phyloP scores from a whole-genome alignment of 2,113 vertebrate species.

The Rallus limicola region DNA sequence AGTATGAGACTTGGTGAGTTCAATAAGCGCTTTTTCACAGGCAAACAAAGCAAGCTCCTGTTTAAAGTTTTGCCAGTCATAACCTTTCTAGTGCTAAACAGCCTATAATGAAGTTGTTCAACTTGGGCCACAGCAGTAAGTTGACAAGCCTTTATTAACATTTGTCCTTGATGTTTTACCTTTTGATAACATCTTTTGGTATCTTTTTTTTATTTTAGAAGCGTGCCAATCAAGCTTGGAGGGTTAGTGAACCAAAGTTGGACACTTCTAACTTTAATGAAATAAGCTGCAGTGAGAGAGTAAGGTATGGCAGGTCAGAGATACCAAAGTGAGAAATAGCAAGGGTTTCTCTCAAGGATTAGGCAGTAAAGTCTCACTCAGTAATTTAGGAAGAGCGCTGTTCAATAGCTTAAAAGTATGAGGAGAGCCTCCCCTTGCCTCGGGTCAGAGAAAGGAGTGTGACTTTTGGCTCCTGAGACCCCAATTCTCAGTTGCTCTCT shows the following conservation, averaged over 20 bases:
- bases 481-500: constrained; percentile 3
- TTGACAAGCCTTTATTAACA: not conserved
- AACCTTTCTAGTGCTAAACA: constrained; percentile 3
- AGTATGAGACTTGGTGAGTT: not conserved
- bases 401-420: constrained; percentile 38
- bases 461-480: constrained; percentile 25
- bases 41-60: constrained; percentile 12
- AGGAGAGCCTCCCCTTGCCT: constrained; percentile 2
- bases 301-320: constrained; percentile 7
- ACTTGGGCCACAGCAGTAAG: not conserved
- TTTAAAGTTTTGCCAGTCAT: not conserved
- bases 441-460: not conserved
- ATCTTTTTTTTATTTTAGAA: not conserved
- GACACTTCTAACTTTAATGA: not conserved
- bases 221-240: not conserved
- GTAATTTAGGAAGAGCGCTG: constrained; percentile 18
- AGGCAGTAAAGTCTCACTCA: constrained; percentile 2
- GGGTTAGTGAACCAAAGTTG: not conserved
- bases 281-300: not conserved
- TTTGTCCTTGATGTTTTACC: not conserved
- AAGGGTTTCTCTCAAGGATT: constrained; percentile 12
- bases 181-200: not conserved
- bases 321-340: constrained; percentile 9
- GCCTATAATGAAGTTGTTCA: not conserved
- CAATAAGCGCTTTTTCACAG: not conserved